Conservation (phyloP, 2,888 invertebrate genomes). For the Ecliptopera silaceata region DNA sequence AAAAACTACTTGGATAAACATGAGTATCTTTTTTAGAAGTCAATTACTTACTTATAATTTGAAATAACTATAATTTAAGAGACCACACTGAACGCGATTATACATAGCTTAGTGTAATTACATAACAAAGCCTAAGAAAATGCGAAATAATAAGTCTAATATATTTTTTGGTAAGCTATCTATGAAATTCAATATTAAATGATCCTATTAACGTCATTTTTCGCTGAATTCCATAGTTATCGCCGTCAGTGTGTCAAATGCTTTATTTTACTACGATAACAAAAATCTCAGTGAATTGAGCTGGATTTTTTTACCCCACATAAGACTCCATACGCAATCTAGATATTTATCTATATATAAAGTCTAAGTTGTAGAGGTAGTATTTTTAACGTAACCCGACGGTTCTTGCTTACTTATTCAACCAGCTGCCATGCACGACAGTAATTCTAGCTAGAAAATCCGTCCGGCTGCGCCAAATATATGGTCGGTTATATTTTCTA, state of each 20-base stretch:
- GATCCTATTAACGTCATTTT: constrained; percentile 3
- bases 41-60: not conserved
- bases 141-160: not conserved
- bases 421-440: constrained; percentile 9
- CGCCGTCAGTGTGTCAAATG: not conserved
- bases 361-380: not conserved
- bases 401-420: not conserved
- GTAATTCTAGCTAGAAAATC: constrained; percentile 8
- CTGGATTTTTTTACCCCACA: not conserved
- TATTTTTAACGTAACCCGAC: not conserved
- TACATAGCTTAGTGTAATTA: not conserved
- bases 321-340: not conserved
- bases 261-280: not conserved
- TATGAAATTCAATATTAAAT: constrained; percentile 5
- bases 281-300: not conserved
- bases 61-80: not conserved
- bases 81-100: not conserved
- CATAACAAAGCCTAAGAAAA: not conserved
- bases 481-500: constrained; percentile 6
- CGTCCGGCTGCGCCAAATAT: constrained; percentile 6
- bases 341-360: not conserved
- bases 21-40: not conserved
- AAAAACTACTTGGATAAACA: not conserved
- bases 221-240: not conserved
- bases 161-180: not conserved